Conservation (phyloP, 1,140 invertebrate species). For the Diabrotica undecimpunctata region DNA sequence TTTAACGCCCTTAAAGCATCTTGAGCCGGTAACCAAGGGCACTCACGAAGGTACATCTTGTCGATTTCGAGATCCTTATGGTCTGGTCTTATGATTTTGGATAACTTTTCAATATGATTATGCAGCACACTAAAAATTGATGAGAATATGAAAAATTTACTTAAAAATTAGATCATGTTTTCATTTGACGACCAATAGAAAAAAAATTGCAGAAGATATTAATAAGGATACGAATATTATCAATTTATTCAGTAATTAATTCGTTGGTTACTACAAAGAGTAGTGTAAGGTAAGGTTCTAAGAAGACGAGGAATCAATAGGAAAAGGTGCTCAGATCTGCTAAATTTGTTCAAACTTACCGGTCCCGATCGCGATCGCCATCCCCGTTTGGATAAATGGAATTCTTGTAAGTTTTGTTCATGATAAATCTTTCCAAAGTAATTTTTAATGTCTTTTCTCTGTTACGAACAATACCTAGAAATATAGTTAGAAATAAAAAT, state of each 20-base stretch:
- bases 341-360: conserved; percentile 55
- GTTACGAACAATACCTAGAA: conserved; percentile 28
- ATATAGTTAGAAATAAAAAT: not conserved
- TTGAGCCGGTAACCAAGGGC: conserved; percentile 97
- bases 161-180: too few species aligned
- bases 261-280: too few species aligned
- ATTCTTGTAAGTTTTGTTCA: conserved; percentile 86
- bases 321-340: too few species aligned
- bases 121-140: conserved; percentile 65
- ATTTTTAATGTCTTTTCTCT: conserved; percentile 29
- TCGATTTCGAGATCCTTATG: conserved; percentile 82
- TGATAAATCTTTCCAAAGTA: conserved; percentile 71
- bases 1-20: conserved; percentile 87
- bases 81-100: conserved; percentile 72
- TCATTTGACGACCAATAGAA: too few species aligned
- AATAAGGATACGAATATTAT: too few species aligned
- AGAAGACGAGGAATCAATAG: too few species aligned
- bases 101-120: conserved; percentile 84
- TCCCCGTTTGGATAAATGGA: conserved; percentile 97
- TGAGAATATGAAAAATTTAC: not conserved
- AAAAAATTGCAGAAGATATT: too few species aligned
- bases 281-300: too few species aligned
- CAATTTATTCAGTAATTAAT: too few species aligned
- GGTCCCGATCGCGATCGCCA: conserved; percentile 87
- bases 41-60: conserved; percentile 80